phyloP scores from a whole-genome alignment of 2,797 vertebrate species.

The Antrozous pallidus region DNA sequence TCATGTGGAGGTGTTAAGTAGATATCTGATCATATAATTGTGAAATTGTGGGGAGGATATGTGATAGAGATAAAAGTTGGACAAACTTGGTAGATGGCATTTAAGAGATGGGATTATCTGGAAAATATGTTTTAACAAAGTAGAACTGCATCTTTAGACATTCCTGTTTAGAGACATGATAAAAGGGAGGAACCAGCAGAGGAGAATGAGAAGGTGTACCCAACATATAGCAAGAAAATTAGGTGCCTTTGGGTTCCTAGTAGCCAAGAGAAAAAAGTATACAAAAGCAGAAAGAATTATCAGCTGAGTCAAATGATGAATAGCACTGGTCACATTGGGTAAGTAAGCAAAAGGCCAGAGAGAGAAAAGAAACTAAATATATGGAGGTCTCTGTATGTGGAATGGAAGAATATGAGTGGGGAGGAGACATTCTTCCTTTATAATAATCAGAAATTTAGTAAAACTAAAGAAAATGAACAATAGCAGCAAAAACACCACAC shows the following conservation, averaged over 20 bases:
- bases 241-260: background rate
- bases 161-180: background rate
- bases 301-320: background rate
- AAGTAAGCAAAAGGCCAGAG: background rate
- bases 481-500: background rate
- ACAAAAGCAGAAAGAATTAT: background rate
- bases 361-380: background rate
- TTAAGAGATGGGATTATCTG: background rate
- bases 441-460: background rate
- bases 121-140: background rate
- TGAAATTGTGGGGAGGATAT: background rate
- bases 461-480: background rate
- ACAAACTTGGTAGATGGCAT: background rate
- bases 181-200: background rate
- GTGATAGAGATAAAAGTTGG: background rate
- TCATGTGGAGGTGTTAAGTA: background rate
- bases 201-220: background rate
- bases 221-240: background rate
- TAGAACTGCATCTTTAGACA: background rate
- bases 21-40: background rate
- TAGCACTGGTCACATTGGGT: background rate
- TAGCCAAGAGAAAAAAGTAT: background rate
- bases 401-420: background rate
- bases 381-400: background rate
- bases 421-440: background rate